phyloP scores from a whole-genome alignment of 2,797 vertebrate genomes.

The Parauchenoglanis ngamensis region DNA sequence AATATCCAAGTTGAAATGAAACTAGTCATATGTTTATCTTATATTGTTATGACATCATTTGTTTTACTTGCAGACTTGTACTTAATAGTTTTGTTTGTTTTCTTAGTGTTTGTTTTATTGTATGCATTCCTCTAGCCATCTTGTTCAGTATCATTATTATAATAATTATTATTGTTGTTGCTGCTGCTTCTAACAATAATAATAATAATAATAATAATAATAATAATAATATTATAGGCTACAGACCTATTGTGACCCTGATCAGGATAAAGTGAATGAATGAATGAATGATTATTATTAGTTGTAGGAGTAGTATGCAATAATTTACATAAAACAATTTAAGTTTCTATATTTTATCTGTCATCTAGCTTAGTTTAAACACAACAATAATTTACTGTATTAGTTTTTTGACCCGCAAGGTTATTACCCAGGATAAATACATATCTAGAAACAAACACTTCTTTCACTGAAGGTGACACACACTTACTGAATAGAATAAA shows the following conservation, averaged over 20 bases:
- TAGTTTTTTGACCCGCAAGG: not conserved
- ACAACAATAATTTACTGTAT: not conserved
- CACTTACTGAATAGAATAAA: conserved; percentile 68
- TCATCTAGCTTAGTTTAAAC: not conserved
- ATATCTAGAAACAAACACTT: not conserved
- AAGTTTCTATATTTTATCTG: not conserved
- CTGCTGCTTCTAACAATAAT: too few species aligned
- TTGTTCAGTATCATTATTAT: too few species aligned
- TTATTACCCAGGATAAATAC: not conserved
- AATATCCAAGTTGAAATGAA: not conserved
- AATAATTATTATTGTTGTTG: too few species aligned
- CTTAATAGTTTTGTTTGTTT: not conserved
- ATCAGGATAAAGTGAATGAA: not conserved
- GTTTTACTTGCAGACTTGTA: not conserved
- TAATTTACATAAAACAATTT: not conserved
- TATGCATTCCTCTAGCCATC: not conserved
- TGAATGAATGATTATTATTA: not conserved
- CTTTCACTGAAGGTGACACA: not conserved
- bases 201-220: too few species aligned
- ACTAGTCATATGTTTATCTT: not conserved
- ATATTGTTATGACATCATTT: not conserved
- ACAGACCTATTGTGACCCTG: not conserved
- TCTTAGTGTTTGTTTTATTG: not conserved
- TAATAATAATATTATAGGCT: not conserved
- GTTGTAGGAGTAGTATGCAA: not conserved